Evolutionary conservation across 2,113 vertebrate genomes (phyloP).

Genomic region (Microtus pennsylvanicus): DNA sequence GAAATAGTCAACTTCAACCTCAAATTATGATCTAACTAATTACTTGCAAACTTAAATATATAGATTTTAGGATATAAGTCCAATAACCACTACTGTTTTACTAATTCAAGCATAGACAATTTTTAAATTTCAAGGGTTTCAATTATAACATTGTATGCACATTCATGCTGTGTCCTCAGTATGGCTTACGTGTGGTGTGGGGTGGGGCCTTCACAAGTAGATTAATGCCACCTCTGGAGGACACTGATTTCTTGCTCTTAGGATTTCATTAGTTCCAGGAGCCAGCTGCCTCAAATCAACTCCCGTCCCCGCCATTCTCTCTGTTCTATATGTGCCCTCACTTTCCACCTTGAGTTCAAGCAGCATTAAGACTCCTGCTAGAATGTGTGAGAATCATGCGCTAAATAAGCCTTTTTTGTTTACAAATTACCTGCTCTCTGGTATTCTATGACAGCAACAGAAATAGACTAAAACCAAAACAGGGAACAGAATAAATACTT

Average conservation of each 20-base stretch:
- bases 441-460: background rate
- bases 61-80: background rate
- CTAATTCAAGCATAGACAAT: conserved; percentile 18
- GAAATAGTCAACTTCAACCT: conserved; percentile 4
- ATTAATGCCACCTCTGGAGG: background rate
- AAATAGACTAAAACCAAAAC: background rate
- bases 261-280: background rate
- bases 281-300: background rate
- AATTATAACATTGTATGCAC: background rate
- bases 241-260: background rate
- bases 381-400: background rate
- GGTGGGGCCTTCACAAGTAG: background rate
- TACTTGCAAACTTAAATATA: conserved; percentile 48
- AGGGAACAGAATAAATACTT: background rate
- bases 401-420: background rate
- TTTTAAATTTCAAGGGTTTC: conserved; percentile 15
- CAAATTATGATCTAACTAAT: conserved; percentile 1
- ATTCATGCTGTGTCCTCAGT: background rate
- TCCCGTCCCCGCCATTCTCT: background rate
- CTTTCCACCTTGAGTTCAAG: background rate
- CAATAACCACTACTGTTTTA: background rate
- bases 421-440: background rate
- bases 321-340: background rate
- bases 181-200: background rate
- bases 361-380: background rate